Conservation (phyloP, 2,113 vertebrate species). For the Scomber japonicus region DNA sequence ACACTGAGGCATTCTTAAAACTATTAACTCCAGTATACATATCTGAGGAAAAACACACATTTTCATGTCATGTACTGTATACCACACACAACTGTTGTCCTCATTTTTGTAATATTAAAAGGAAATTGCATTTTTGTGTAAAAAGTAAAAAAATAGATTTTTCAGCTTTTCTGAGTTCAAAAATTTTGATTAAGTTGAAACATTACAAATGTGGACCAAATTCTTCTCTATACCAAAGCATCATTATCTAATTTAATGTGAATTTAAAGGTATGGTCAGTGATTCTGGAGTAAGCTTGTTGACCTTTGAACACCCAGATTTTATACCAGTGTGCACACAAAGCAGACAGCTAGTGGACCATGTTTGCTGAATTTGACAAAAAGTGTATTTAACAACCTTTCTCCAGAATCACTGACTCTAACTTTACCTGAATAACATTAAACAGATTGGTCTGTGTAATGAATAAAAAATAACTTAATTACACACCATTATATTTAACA, state of each 20-base stretch:
- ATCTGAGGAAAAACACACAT: conserved; percentile 24
- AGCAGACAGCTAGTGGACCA: no score
- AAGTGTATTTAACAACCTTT: no score
- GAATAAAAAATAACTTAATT: conserved; percentile 29
- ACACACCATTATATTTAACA: not conserved
- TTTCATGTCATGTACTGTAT: conserved; percentile 21
- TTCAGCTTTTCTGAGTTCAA: not conserved
- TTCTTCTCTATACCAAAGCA: not conserved
- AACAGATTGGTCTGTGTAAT: conserved; percentile 20
- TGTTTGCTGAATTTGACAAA: no score
- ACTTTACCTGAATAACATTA: not conserved
- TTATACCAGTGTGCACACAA: no score
- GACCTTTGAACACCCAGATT: no score
- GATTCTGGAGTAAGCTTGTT: no score
- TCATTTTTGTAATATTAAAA: not conserved
- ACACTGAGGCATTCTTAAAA: conserved; percentile 28
- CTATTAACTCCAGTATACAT: conserved; percentile 51
- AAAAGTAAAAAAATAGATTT: not conserved
- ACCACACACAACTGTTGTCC: not conserved
- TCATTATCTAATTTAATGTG: conserved; percentile 21
- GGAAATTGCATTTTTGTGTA: not conserved
- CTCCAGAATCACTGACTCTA: no score
- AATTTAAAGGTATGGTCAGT: not conserved
- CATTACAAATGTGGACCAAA: no score
- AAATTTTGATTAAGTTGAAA: not conserved